Conservation (phyloP, 1,140 invertebrate species). For the Philopotamus ludificatus region DNA sequence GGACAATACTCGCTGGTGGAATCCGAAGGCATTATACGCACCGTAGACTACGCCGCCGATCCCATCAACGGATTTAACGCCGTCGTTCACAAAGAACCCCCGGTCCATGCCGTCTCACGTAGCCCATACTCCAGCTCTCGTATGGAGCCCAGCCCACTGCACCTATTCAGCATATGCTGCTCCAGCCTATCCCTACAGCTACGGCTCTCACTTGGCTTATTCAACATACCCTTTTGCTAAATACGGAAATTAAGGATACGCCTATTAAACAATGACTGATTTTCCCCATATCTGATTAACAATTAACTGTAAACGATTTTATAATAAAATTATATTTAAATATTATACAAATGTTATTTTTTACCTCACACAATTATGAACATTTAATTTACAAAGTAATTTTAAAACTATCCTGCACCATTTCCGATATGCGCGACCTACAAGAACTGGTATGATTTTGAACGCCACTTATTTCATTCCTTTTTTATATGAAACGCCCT, state of each 20-base stretch:
- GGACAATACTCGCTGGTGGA: slow-evolving; percentile 57
- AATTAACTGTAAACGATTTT: too few relatives aligned
- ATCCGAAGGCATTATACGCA: slow-evolving; percentile 58
- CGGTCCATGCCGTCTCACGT: slow-evolving; percentile 39
- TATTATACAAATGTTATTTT: too few relatives aligned
- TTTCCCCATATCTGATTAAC: too few relatives aligned
- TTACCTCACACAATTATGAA: not conserved
- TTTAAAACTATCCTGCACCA: too few relatives aligned
- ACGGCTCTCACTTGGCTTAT: not conserved
- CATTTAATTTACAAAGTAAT: not conserved
- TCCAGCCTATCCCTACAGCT: too few relatives aligned
- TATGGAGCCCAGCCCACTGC: slow-evolving; percentile 21
- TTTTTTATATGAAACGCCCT: not conserved
- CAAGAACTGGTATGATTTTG: too few relatives aligned
- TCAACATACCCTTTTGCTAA: too few relatives aligned
- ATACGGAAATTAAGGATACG: too few relatives aligned
- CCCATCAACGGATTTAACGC: slow-evolving; percentile 42
- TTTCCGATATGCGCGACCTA: too few relatives aligned
- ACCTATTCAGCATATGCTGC: too few relatives aligned
- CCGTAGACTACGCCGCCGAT: slow-evolving; percentile 45
- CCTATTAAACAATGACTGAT: too few relatives aligned
- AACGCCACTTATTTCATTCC: not conserved
- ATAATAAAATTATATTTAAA: too few relatives aligned
- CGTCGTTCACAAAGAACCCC: slow-evolving; percentile 35
- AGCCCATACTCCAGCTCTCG: slow-evolving; percentile 41